These are phyloP conservation scores for Corythornis madagascariensis DNA, from an alignment of 2,113 vertebrate species.

Conservation along the genomic window DNA sequence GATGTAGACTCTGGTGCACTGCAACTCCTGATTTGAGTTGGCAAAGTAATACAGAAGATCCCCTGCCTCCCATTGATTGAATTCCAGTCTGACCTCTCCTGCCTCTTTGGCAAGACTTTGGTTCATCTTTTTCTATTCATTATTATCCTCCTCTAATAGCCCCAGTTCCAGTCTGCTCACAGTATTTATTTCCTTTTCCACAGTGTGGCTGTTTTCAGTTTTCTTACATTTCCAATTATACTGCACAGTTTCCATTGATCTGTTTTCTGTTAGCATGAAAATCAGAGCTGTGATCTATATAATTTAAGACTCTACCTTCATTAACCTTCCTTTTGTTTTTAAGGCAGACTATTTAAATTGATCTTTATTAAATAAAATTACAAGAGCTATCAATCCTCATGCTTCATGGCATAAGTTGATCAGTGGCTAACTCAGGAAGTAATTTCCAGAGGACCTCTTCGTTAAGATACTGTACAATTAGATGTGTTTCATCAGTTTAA, in stretches of 20 bases:
- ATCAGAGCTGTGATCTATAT: constrained; percentile 71
- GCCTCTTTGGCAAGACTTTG: constrained; percentile 30
- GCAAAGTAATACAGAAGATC: constrained; percentile 22
- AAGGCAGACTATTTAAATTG: constrained; percentile 73
- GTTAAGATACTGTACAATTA: constrained; percentile 39
- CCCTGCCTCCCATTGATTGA: constrained; percentile 15
- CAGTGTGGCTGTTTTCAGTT: constrained; percentile 65
- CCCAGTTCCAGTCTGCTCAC: constrained; percentile 32
- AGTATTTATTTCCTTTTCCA: constrained; percentile 70
- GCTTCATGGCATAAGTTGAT: constrained; percentile 50
- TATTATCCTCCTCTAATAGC: constrained; percentile 32
- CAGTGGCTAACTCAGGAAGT: constrained; percentile 57
- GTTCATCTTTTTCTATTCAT: constrained; percentile 37
- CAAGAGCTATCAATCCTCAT: constrained; percentile 68
- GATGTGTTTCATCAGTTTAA: constrained; percentile 11
- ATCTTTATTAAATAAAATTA: constrained; percentile 74
- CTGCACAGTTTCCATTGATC: constrained; percentile 72
- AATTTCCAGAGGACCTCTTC: constrained; percentile 59
- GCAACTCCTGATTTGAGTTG: background rate
- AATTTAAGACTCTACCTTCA: constrained; percentile 74
- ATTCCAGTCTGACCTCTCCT: constrained; percentile 40
- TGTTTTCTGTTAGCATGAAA: constrained; percentile 74
- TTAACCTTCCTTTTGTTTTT: constrained; percentile 75
- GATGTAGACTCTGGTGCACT: background rate
- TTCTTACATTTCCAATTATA: constrained; percentile 76